Evolutionary conservation across 1,140 invertebrate genomes (phyloP), one percentile per base, ranked within the genome.

Genomic region (Drosophila kohkoa): DNA sequence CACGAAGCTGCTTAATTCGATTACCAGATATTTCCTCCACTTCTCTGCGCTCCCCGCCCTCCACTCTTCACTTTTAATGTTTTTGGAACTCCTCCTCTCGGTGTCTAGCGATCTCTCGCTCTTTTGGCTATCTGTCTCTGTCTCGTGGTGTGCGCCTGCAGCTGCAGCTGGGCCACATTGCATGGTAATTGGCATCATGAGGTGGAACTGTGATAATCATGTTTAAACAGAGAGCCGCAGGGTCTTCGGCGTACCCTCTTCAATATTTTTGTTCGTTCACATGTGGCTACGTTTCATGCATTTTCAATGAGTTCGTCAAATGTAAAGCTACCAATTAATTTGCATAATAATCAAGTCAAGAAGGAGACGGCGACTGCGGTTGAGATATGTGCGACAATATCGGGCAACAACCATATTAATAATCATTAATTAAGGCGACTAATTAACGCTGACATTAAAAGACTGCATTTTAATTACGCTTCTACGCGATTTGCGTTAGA

Each of bases 121-220:
- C 32, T 57, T 49, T n/a, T 59, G 7, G n/a, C 35, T 38, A 25
- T 11, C 30, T 32, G 32, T 35, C 25, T 30, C n/a, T 52, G 16
- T 54, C 35, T 45, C 35, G 35, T 28, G 16, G 7, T 16, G 13
- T 35, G 10, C 25, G 20, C 10, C 32, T 52, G n/a, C 32, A 28
- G 38, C 48, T 25, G 11, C 15, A 15, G 35, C 35, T 41, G 38
- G 28, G 6, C 20, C 52, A 60, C 62, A 80, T 74, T 71, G 71
- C 68, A 59, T 60, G 80, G 85, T 88, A 87, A 87, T 89, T 89
- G 81, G 62, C 48, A 60, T 55, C 73, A 69, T 85, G 66, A 89
- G 85, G 85, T 89, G 85, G 85, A 89, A 89, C 85, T 89, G 85
- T 89, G 85, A 89, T 85, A 89, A 89, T 89, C 85, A 89, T 89